Evolutionary conservation across 2,113 vertebrate genomes (phyloP).

Genomic region (Diphyllodes magnificus): DNA sequence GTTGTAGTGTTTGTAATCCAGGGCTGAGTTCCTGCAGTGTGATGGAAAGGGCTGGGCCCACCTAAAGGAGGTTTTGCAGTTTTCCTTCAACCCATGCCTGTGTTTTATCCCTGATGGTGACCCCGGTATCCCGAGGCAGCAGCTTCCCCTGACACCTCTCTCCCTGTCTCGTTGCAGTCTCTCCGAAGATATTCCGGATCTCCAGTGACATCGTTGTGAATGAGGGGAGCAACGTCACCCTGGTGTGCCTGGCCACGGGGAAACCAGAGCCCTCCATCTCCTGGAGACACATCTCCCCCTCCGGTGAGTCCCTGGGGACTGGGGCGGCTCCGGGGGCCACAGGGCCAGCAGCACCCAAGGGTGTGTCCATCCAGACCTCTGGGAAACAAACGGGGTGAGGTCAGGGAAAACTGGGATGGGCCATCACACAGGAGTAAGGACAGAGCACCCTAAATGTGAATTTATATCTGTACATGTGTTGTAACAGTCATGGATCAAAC

Average conservation of each 20-base stretch:
- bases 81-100: background rate
- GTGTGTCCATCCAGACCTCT: background rate
- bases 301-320: slow-evolving; percentile 57
- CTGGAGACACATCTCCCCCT: slow-evolving; percentile 97
- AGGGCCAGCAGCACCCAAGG: background rate
- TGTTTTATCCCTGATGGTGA: background rate
- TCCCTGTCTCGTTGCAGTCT: slow-evolving; percentile 76
- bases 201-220: slow-evolving; percentile 89
- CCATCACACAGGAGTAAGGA: rapidly evolving
- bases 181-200: slow-evolving; percentile 95
- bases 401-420: rapidly evolving
- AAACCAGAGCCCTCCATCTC: slow-evolving; percentile 95
- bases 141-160: background rate
- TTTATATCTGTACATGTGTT: rapidly evolving
- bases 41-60: background rate
- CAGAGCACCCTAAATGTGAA: too few species aligned
- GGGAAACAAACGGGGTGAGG: background rate
- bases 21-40: background rate
- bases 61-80: rapidly evolving
- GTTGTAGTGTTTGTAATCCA: rapidly evolving
- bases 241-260: slow-evolving; percentile 92
- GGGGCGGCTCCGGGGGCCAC: background rate
- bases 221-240: slow-evolving; percentile 93
- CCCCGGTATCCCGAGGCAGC: background rate
- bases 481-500: background rate